Conservation (phyloP, 2,888 invertebrate species). For the Sarcophaga variegata region DNA sequence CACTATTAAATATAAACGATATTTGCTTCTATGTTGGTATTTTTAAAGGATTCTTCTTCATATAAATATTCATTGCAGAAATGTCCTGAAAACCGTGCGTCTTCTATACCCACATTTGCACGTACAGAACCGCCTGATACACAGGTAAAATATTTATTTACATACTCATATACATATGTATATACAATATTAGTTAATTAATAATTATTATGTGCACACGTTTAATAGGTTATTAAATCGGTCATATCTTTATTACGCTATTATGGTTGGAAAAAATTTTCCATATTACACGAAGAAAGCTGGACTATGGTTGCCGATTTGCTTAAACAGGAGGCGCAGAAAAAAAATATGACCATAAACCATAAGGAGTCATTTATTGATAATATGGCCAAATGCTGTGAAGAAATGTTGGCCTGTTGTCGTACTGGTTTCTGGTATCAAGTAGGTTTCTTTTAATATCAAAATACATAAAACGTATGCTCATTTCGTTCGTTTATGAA, state of each 20-base stretch:
- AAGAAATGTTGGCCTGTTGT: conserved; percentile 89
- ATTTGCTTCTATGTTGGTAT: neutral
- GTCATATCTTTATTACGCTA: conserved; percentile 94
- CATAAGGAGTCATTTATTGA: conserved; percentile 88
- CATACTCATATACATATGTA: neutral
- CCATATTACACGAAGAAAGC: conserved; percentile 91
- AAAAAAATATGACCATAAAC: conserved; percentile 92
- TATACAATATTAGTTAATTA: neutral
- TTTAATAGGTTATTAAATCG: conserved; percentile 93
- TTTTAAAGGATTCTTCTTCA: neutral
- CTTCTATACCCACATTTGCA: conserved; percentile 94
- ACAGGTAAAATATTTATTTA: conserved; percentile 84
- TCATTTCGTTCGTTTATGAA: neutral
- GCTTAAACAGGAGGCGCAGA: conserved; percentile 88
- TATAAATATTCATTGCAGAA: conserved; percentile 85
- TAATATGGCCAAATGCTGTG: conserved; percentile 88
- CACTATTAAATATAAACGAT: neutral
- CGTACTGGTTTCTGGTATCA: conserved; percentile 91
- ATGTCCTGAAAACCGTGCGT: conserved; percentile 96
- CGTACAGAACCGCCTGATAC: conserved; percentile 96
- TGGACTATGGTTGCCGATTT: conserved; percentile 92
- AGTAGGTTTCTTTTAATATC: conserved; percentile 79
- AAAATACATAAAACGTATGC: neutral
- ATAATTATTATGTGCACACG: neutral
- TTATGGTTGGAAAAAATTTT: conserved; percentile 97